phyloP scores from a whole-genome alignment of 2,797 vertebrate species.

The Tenualosa thibaudeaui region DNA sequence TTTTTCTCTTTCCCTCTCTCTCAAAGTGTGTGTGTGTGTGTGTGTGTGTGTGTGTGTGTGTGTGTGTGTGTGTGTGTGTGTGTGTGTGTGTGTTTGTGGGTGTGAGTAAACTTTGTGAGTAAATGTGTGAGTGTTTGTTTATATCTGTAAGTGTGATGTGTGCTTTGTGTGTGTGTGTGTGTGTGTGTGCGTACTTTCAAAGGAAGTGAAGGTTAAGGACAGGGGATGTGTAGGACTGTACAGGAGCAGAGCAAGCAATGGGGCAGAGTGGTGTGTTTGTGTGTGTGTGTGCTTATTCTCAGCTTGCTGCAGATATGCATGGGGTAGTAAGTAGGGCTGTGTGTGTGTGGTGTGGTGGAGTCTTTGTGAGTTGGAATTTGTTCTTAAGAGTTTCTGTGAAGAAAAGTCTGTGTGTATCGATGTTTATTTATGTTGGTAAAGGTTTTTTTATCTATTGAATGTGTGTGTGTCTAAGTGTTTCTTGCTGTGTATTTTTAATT shows the following conservation, averaged over 20 bases:
- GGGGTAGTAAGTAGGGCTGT: neutral
- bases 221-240: neutral
- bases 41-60: neutral
- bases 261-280: neutral
- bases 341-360: constrained; percentile 14
- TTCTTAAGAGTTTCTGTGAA: neutral
- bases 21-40: neutral
- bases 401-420: neutral
- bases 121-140: neutral
- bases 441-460: neutral
- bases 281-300: neutral
- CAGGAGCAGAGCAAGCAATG: neutral
- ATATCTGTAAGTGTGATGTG: neutral
- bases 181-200: neutral
- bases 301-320: neutral
- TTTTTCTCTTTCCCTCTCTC: neutral
- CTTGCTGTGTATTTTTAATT: neutral
- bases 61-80: neutral
- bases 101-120: neutral
- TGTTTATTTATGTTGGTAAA: neutral
- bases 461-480: neutral
- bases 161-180: neutral
- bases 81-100: neutral
- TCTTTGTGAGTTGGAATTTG: neutral
- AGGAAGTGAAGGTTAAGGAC: neutral